A percentile compares a stretch with the other conserved stretches of the same genome.
phyloP scores from a whole-genome alignment of 2,113 vertebrate species.

The Lepisosteus oculatus region DNA sequence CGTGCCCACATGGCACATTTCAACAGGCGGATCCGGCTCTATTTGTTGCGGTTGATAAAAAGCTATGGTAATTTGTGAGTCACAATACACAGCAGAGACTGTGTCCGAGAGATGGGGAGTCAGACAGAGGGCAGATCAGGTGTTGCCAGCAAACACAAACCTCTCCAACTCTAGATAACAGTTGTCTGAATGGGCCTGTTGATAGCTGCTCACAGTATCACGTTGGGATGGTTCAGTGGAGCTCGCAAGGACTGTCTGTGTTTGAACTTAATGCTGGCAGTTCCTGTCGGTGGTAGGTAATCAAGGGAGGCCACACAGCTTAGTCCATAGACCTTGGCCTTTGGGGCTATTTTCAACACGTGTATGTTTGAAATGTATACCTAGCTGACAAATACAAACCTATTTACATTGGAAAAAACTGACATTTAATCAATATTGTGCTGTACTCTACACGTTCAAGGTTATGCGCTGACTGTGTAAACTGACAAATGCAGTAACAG shows the following conservation, averaged over 20 bases:
- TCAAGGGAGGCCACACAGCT: constrained; percentile 15
- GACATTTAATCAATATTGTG: no score
- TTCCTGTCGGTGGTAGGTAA: constrained; percentile 33
- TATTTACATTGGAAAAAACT: no score
- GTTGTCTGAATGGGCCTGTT: constrained; percentile 25
- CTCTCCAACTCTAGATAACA: constrained; percentile 23
- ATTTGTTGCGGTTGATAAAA: constrained; percentile 20
- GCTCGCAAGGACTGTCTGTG: constrained; percentile 20
- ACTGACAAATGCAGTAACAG: no score
- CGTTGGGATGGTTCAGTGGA: constrained; percentile 24
- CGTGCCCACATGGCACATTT: constrained; percentile 16
- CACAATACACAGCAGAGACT: constrained; percentile 20
- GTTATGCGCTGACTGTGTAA: no score
- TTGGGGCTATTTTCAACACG: background rate
- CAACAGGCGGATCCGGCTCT: constrained; percentile 20
- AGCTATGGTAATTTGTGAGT: constrained; percentile 15
- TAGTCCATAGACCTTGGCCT: constrained; percentile 9
- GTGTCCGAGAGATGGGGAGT: constrained; percentile 12
- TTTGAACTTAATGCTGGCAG: constrained; percentile 18
- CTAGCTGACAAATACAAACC: no score
- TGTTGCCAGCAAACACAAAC: constrained; percentile 20
- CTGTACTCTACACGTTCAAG: no score
- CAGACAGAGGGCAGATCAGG: constrained; percentile 25
- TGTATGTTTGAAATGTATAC: no score
- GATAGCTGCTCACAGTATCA: constrained; percentile 22